Evolutionary conservation across 2,888 invertebrate genomes (phyloP).

Genomic region (Diaprepes abbreviatus): DNA sequence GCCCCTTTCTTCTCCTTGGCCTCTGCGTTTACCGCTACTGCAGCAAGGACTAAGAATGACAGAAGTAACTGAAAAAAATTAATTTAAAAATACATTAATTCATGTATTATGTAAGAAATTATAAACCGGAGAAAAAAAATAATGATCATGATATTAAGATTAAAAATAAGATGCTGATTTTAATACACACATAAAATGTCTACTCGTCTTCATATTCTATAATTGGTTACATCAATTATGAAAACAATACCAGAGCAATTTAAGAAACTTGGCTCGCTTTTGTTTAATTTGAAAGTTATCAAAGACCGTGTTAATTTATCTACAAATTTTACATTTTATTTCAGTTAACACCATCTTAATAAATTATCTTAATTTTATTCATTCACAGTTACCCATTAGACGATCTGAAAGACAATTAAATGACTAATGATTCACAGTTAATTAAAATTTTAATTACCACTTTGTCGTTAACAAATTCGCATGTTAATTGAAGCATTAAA

Average conservation of each 20-base stretch:
- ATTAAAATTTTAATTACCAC: background rate
- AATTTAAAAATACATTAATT: background rate
- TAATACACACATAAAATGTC: too few relatives aligned
- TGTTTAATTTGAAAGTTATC: too few relatives aligned
- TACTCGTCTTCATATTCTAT: too few relatives aligned
- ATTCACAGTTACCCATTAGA: background rate
- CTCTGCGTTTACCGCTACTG: constrained; percentile 75
- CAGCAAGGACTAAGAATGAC: constrained; percentile 82
- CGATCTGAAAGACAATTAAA: background rate
- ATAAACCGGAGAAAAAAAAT: too few relatives aligned
- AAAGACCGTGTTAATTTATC: too few relatives aligned
- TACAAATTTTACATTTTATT: too few relatives aligned
- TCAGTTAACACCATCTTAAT: background rate
- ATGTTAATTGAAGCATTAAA: background rate
- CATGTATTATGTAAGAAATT: too few relatives aligned
- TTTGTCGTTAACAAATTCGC: background rate
- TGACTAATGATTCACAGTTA: background rate
- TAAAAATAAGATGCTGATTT: too few relatives aligned
- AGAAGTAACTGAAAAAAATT: constrained; percentile 74
- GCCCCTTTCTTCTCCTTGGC: constrained; percentile 75
- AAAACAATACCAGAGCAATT: too few relatives aligned
- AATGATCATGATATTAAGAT: too few relatives aligned
- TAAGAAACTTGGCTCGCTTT: too few relatives aligned
- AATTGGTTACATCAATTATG: too few relatives aligned
- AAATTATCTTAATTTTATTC: background rate